phyloP scores from a whole-genome alignment of 2,113 vertebrate species.

The Lepus europaeus region DNA sequence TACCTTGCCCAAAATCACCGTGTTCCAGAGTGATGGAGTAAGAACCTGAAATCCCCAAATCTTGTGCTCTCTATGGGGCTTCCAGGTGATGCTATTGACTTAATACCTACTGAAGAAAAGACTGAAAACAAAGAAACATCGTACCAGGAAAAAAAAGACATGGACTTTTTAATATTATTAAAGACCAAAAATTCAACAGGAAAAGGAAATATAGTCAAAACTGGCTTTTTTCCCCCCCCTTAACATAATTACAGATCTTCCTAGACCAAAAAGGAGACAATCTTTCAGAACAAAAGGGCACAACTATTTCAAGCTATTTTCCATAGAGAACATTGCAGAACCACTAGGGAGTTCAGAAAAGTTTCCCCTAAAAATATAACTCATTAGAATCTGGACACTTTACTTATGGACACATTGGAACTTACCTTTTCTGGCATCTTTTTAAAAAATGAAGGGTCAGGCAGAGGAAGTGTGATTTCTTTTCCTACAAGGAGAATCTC shows the following conservation, averaged over 20 bases:
- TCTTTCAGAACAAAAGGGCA: neutral
- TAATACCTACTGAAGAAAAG: neutral
- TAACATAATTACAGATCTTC: neutral
- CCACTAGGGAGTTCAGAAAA: neutral
- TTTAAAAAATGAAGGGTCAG: neutral
- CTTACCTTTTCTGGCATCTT: neutral
- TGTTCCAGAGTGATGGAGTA: neutral
- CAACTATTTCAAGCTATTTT: conserved; percentile 21
- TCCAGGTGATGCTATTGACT: neutral
- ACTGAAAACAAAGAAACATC: neutral
- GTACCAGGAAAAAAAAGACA: conserved; percentile 1
- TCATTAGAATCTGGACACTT: neutral
- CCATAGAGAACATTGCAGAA: neutral
- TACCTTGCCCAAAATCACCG: neutral
- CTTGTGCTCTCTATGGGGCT: neutral
- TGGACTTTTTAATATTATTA: neutral
- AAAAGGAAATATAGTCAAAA: conserved; percentile 26
- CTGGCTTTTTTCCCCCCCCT: neutral
- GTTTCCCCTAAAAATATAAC: conserved; percentile 3
- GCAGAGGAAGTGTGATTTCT: neutral
- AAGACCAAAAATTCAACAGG: neutral
- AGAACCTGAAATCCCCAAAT: neutral
- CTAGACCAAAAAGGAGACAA: neutral
- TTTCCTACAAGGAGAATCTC: neutral
- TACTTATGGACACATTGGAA: neutral